A percentile compares a stretch with the other conserved stretches of the same genome.
These are phyloP conservation scores for Trichechus manatus DNA, from an alignment of 2,113 vertebrate genomes.

Conservation along the genomic window DNA sequence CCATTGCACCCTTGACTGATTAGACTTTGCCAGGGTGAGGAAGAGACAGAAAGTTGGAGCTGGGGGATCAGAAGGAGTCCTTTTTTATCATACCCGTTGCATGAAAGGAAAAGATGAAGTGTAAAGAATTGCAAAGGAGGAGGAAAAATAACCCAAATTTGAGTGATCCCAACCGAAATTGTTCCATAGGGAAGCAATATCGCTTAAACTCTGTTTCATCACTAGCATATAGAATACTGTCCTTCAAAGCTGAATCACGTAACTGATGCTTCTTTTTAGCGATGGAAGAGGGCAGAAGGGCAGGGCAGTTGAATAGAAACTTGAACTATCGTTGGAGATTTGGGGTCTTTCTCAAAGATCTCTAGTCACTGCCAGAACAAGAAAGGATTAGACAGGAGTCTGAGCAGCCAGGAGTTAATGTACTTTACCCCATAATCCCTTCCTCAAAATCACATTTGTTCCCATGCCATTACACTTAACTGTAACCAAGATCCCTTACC, in stretches of 20 bases:
- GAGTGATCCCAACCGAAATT: background rate
- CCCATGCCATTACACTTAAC: background rate
- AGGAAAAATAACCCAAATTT: background rate
- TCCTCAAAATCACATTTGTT: background rate
- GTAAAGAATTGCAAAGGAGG: background rate
- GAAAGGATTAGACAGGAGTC: background rate
- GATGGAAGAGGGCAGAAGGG: background rate
- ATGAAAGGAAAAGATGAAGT: background rate
- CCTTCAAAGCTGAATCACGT: background rate
- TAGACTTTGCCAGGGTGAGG: background rate
- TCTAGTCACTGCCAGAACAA: background rate
- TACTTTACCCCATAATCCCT: background rate
- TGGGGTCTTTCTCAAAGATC: background rate
- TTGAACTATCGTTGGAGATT: background rate
- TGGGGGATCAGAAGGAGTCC: background rate
- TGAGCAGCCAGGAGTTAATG: background rate
- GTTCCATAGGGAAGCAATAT: background rate
- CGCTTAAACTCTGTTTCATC: background rate
- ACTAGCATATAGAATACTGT: background rate
- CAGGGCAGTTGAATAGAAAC: background rate
- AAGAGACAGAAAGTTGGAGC: background rate
- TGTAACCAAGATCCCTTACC: background rate
- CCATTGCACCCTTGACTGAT: accelerated
- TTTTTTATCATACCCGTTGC: background rate
- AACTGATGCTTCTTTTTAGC: background rate